Base-by-base conservation (phyloP, 1,140 invertebrate species). In the Brachionus calyciflorus region DNA sequence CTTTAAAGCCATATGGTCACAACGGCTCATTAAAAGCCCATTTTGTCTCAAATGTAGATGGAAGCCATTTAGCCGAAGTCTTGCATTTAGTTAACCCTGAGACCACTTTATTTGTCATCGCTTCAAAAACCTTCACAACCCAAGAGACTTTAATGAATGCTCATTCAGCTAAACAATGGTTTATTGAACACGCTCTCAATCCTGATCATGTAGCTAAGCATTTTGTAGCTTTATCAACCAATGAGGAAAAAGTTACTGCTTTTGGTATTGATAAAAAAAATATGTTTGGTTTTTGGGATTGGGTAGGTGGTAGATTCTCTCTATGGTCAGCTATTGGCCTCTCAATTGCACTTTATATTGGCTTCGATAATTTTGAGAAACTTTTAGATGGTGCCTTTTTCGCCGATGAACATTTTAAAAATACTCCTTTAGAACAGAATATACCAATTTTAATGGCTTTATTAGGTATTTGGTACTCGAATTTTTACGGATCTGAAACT, bases 281-380 rank as follows among this genome's bases (percentile, higher is more conserved):
- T 82, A 99, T 99, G 93, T 99, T 99, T 88, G 94, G 91, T 55
- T 99, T 99, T 85, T 99, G 97, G 96, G 96, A 99, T 86, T 99
- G 96, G 94, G 96, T 99, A 77, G 97, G 96, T 57, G 97, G 96
- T 79, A 89, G 96, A 82, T 97, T 96, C 84, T 98, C 95, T 0
- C 85, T 98, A 1, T 99, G 96, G 96, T 98, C 95, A 0, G 96
- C 96, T 5, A 98, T 99, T 86, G 96, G 97, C 49, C 86, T 99
- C 6, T 96, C 95, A 3, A 97, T 99, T 84, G 91, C 91, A 28
- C 86, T 98, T 7, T 90, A 91, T 77, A 91, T 99, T 84, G 95
- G 95, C 28, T 97, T 91, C 84, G 92, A 96, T 41, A 98, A 98
- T 85, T 99, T 98, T 88, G 90, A 93, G 83, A 89, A 93, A 80